phyloP scores from a whole-genome alignment of 2,888 invertebrate species.

The Sialis fuliginosa region DNA sequence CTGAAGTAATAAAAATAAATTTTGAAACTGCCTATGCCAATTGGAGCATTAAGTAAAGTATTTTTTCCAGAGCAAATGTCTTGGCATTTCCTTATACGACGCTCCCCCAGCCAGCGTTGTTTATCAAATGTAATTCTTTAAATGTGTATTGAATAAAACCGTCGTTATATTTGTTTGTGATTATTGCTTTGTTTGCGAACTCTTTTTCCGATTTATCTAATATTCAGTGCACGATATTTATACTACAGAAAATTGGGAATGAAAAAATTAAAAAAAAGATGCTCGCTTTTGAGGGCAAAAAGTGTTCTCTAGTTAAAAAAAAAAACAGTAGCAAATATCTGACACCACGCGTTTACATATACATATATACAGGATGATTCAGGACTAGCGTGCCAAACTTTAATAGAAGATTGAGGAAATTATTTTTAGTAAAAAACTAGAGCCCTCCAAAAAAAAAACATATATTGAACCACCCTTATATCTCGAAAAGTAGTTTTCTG shows the following conservation, averaged over 20 bases:
- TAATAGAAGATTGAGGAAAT: no score
- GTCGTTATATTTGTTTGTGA: not conserved
- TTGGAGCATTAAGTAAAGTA: no score
- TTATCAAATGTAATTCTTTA: not conserved
- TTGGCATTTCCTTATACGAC: no score
- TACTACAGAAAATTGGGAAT: not conserved
- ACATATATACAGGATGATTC: not conserved
- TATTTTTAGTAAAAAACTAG: no score
- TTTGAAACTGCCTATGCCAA: no score
- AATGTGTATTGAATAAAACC: not conserved
- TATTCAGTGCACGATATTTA: not conserved
- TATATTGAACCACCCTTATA: no score
- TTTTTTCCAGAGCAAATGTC: no score
- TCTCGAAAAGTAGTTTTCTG: no score
- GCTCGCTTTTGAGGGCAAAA: not conserved
- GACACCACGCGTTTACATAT: not conserved
- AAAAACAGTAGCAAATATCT: not conserved
- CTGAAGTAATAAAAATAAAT: no score
- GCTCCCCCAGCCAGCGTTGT: not conserved
- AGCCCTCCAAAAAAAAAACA: no score
- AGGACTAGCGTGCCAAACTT: no score
- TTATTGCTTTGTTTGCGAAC: not conserved
- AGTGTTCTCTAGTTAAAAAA: not conserved
- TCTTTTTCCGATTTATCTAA: not conserved
- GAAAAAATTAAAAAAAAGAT: not conserved